Evolutionary conservation across 1,140 invertebrate genomes (phyloP), one percentile per base, ranked within the genome.

Genomic region (Heliconius melpomene): DNA sequence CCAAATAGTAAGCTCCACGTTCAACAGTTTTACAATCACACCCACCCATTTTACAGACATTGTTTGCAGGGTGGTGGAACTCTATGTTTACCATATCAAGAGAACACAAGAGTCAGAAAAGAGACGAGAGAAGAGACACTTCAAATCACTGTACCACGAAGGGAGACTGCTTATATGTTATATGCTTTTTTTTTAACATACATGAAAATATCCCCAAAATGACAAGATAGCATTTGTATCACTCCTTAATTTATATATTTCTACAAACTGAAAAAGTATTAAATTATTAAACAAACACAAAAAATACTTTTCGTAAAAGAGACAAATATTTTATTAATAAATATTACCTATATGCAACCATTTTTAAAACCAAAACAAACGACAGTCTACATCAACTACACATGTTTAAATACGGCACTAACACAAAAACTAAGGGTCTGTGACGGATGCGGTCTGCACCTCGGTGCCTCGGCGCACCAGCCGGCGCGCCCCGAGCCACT

Each of bases 281-380:
- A 72, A 72, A 38, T 13, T 38, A 40, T n/a, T 72, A 38, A 38
- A 72, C 13, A 29, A 66, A 26, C 60, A 66, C 60, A 66, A 13
- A 23, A 60, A 60, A 60, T 1, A 66, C 8, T 66, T 26, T 29
- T 29, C 0, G 13, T n/a, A 29, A 66, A 29, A 66, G 1, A 29
- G 1, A 23, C n/a, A 23, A 11, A 29, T 26, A 3, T 23, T 26
- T 29, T 3, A 57, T 26, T 29, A 1, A 66, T 57, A 26, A 52
- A 66, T 46, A 81, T 88, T 91, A 92, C 90, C 90, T 90, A 88
- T 90, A 89, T 40, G 90, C 90, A 80, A 92, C 90, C 90, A 92
- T 91, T 79, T 86, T 82, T 79, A 18, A 80, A 73, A 83, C 85
- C 84, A 86, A 70, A 76, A 75, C 78, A 78, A 80, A 87, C 79